Base-by-base conservation (phyloP, 1,140 invertebrate species). In the Ectropis grisescens region DNA sequence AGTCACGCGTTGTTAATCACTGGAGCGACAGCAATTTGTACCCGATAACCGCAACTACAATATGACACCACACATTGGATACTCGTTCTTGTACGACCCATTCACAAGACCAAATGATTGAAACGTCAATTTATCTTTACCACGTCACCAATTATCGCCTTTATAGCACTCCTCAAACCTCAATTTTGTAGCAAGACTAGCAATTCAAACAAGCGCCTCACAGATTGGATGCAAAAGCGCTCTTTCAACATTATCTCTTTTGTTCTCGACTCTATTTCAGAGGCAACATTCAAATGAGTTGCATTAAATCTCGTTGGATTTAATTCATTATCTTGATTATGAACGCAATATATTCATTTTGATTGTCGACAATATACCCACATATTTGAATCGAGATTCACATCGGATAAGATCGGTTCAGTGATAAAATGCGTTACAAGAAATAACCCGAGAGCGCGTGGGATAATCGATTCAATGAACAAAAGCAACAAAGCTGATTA, bases 41-140 rank as follows among this genome's bases (percentile, higher is more conserved):
- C 33, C 39, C 54, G 56, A 68, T 68, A 62, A 66, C 69, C 69
- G 47, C 69, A 67, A 62, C 41, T 64, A 58, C 52, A 66, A 74
- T 58, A 37, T 53, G 54, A 72, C 49, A 58, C 58, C 54, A 54
- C 26, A 33, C 38, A 46, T 53, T 52, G 50, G 47, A 51, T 47
- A n/a, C n/a, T n/a, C n/a, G n/a, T n/a, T n/a, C n/a, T n/a, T n/a
- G n/a, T n/a, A n/a, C 62, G 46, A 47, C 51, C 52, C 56, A 56
- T 58, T 61, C 60, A 32, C n/a, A n/a, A n/a, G n/a, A n/a, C n/a
- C n/a, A n/a, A n/a, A n/a, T n/a, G n/a, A n/a, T n/a, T n/a, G n/a
- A n/a, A n/a, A n/a, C n/a, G n/a, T n/a, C n/a, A n/a, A n/a, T n/a
- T n/a, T n/a, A n/a, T n/a, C n/a, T n/a, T n/a, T n/a, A n/a, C n/a